Conservation (phyloP, 2,888 invertebrate species). For the Rhimphoctona megacephalus region DNA sequence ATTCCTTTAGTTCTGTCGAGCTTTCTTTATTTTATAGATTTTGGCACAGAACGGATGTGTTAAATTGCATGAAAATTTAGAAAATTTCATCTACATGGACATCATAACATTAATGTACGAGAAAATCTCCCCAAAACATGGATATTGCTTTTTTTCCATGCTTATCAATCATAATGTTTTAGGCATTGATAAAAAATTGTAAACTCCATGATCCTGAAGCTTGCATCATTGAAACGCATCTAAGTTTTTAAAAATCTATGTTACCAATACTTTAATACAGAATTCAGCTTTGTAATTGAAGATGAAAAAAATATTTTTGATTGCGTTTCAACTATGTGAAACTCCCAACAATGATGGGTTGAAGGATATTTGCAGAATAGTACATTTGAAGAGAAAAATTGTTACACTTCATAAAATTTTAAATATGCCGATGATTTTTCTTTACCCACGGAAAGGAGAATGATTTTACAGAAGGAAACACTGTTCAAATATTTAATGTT, state of each 20-base stretch:
- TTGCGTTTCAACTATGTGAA: background rate
- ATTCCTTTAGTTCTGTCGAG: background rate
- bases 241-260: background rate
- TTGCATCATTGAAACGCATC: background rate
- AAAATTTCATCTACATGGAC: background rate
- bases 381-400: background rate
- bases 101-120: background rate
- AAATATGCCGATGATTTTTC: background rate
- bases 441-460: background rate
- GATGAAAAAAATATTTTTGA: background rate
- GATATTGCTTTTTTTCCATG: background rate
- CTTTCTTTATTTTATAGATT: background rate
- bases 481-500: background rate
- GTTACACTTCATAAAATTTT: background rate
- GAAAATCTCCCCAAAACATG: background rate
- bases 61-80: background rate
- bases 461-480: background rate
- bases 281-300: background rate
- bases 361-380: too few species aligned
- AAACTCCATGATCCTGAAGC: background rate
- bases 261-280: background rate
- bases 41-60: background rate
- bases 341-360: too few species aligned
- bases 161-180: background rate
- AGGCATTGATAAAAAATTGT: background rate